A percentile compares a stretch with the other conserved stretches of the same genome.
These are phyloP conservation scores for Bilobella aurantiaca DNA, from an alignment of 1,140 invertebrate genomes.

Conservation along the genomic window DNA sequence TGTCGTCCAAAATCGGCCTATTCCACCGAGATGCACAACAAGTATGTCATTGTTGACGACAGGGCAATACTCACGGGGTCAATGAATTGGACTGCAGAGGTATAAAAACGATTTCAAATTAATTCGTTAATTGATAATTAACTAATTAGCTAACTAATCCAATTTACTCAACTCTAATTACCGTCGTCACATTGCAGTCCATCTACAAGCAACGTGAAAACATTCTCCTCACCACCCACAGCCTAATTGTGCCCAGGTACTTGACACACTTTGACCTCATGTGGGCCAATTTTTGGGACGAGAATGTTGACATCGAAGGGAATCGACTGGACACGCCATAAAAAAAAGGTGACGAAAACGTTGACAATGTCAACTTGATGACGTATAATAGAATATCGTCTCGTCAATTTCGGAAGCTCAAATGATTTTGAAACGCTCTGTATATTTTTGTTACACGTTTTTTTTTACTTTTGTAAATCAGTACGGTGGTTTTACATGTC, in stretches of 20 bases:
- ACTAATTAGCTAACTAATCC: background rate
- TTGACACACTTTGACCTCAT: background rate
- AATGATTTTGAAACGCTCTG: too few relatives aligned
- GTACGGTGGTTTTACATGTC: too few relatives aligned
- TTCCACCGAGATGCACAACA: conserved; percentile 25
- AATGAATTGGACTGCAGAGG: conserved; percentile 22
- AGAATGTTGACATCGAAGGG: background rate
- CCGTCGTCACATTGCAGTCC: background rate
- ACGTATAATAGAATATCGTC: too few relatives aligned
- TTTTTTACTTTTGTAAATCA: too few relatives aligned
- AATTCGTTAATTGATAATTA: background rate
- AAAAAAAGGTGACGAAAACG: too few relatives aligned
- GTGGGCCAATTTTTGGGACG: background rate
- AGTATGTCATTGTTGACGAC: conserved; percentile 28
- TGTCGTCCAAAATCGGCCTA: background rate
- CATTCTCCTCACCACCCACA: background rate
- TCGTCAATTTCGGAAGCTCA: too few relatives aligned
- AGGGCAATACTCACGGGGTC: conserved; percentile 25
- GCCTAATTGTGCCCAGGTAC: background rate
- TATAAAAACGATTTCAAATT: background rate
- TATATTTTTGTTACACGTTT: too few relatives aligned
- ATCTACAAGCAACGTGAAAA: background rate
- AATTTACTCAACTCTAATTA: background rate
- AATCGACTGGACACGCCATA: too few relatives aligned
- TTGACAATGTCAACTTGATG: too few relatives aligned